Percentiles rank a stretch among this genome's conserved stretches.
These are phyloP conservation scores for Byasa hedistus DNA, from an alignment of 2,888 invertebrate genomes.

Conservation along the genomic window DNA sequence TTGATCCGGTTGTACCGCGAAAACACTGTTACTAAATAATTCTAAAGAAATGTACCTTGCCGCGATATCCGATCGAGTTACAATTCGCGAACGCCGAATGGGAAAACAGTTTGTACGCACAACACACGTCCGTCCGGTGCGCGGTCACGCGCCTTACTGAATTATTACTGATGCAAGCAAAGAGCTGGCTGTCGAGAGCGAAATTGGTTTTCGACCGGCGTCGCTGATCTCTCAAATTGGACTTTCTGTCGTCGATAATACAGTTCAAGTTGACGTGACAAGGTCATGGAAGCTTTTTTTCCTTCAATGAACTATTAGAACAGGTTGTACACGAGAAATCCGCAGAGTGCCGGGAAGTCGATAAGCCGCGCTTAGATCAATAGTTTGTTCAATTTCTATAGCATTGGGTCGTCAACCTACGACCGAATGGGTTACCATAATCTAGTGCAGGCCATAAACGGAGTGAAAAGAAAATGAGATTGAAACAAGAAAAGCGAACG, in stretches of 20 bases:
- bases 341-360: slow-evolving; percentile 57
- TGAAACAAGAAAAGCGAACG: slow-evolving; percentile 23
- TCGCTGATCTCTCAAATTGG: slow-evolving; percentile 41
- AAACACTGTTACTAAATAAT: slow-evolving; percentile 17
- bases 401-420: slow-evolving; percentile 35
- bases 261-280: slow-evolving; percentile 46
- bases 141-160: slow-evolving; percentile 71
- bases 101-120: slow-evolving; percentile 26
- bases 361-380: slow-evolving; percentile 40
- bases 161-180: slow-evolving; percentile 61
- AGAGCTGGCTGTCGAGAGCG: slow-evolving; percentile 65
- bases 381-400: slow-evolving; percentile 30
- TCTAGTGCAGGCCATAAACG: slow-evolving; percentile 20
- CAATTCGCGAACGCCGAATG: slow-evolving; percentile 24
- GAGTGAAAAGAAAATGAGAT: slow-evolving; percentile 27
- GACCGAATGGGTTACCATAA: slow-evolving; percentile 26
- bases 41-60: slow-evolving; percentile 11
- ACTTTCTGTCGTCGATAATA: slow-evolving; percentile 46
- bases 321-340: slow-evolving; percentile 68
- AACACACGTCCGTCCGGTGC: slow-evolving; percentile 51
- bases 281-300: slow-evolving; percentile 45
- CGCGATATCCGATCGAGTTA: slow-evolving; percentile 17
- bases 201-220: slow-evolving; percentile 65
- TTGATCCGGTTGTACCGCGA: slow-evolving; percentile 7
- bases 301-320: slow-evolving; percentile 47